phyloP scores from a whole-genome alignment of 23 tunicate genomes.

The Aplidium turbinatum region DNA sequence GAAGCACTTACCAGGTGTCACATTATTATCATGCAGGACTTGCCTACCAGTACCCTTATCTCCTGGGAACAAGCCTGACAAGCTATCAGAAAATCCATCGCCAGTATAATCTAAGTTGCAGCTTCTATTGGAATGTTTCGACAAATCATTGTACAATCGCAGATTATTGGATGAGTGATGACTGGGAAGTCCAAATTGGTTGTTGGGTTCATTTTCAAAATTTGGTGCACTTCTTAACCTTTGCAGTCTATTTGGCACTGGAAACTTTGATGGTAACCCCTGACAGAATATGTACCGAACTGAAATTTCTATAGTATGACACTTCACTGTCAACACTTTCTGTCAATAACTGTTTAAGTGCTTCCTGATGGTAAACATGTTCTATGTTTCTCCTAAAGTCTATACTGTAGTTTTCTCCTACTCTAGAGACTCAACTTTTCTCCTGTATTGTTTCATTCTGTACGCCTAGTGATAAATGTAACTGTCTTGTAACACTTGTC shows the following conservation, averaged over 20 bases:
- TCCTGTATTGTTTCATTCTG: no score
- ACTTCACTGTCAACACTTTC: no score
- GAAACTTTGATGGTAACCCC: not conserved
- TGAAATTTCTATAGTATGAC: not conserved
- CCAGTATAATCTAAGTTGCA: conserved; percentile 27
- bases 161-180: conserved; percentile 10
- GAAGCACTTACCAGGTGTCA: conserved; percentile 21
- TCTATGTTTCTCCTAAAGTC: no score
- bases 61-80: conserved; percentile 1
- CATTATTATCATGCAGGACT: not conserved
- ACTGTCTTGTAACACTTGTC: no score
- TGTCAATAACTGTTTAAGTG: no score
- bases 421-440: no score
- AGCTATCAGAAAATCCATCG: conserved; percentile 10
- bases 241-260: conserved; percentile 5
- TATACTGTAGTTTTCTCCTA: no score
- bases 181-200: not conserved
- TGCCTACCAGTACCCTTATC: conserved; percentile 8
- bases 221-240: conserved; percentile 11
- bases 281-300: not conserved
- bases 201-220: conserved; percentile 10
- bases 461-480: no score
- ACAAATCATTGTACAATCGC: conserved; percentile 18
- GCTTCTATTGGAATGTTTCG: conserved; percentile 10
- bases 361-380: no score